phyloP scores from a whole-genome alignment of 2,797 vertebrate genomes.

The Chrysocyon brachyurus region DNA sequence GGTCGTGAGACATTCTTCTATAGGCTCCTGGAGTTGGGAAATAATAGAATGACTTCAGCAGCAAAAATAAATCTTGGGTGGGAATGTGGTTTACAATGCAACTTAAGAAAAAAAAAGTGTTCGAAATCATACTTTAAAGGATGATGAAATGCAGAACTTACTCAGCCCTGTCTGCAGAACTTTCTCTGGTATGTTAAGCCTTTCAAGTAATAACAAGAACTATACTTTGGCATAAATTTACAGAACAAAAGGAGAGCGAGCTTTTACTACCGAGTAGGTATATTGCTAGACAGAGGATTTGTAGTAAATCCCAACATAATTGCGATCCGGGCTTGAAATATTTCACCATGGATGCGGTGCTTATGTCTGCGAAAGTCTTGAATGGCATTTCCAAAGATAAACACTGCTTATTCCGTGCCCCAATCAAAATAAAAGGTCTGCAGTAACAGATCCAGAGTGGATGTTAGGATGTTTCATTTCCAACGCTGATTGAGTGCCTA shows the following conservation, averaged over 20 bases:
- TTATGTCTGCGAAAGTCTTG: slow-evolving; percentile 46
- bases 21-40: slow-evolving; percentile 30
- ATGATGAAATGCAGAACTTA: slow-evolving; percentile 52
- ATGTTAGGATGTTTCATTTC: slow-evolving; percentile 53
- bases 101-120: slow-evolving; percentile 50
- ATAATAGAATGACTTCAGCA: slow-evolving; percentile 66
- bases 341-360: slow-evolving; percentile 15
- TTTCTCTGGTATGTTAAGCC: slow-evolving; percentile 53
- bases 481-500: slow-evolving; percentile 51
- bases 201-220: slow-evolving; percentile 63
- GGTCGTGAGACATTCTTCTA: slow-evolving; percentile 51
- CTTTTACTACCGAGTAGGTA: slow-evolving; percentile 53
- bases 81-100: slow-evolving; percentile 48
- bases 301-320: slow-evolving; percentile 67
- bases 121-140: slow-evolving; percentile 65
- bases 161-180: slow-evolving; percentile 55
- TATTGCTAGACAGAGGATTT: slow-evolving; percentile 53
- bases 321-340: slow-evolving; percentile 59
- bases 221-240: slow-evolving; percentile 75
- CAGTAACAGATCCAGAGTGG: slow-evolving; percentile 15
- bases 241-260: slow-evolving; percentile 69
- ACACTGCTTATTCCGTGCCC: slow-evolving; percentile 46
- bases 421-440: slow-evolving; percentile 62
- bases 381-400: slow-evolving; percentile 65
- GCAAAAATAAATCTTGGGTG: slow-evolving; percentile 71